Evolutionary conservation across 2,797 vertebrate genomes (phyloP).

Genomic region (Clarias laeviceps): DNA sequence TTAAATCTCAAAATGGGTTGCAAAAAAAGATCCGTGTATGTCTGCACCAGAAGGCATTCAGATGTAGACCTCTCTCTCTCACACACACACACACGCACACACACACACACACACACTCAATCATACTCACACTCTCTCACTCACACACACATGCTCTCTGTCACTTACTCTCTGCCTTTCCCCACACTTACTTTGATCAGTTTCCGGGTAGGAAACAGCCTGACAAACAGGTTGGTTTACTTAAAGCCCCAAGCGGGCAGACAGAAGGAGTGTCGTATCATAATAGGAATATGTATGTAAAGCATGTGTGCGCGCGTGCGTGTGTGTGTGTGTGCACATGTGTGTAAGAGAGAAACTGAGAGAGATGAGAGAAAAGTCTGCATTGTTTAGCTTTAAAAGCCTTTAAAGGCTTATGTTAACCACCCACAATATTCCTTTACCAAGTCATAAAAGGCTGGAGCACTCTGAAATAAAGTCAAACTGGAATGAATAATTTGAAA

Average conservation of each 20-base stretch:
- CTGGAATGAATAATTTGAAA: too few relatives aligned
- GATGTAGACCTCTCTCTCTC: slow-evolving; percentile 8
- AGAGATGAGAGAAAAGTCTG: background rate
- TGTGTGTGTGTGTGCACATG: background rate
- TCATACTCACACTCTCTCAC: background rate
- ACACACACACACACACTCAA: background rate
- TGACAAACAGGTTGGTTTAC: slow-evolving; percentile 74
- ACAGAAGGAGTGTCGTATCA: background rate
- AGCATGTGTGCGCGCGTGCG: background rate
- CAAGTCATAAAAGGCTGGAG: background rate
- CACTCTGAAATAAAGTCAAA: background rate
- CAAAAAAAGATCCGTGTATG: slow-evolving; percentile 8
- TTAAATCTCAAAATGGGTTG: slow-evolving; percentile 1
- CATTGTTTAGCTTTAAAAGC: background rate
- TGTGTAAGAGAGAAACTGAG: background rate
- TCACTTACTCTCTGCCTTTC: slow-evolving; percentile 35
- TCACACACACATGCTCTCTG: slow-evolving; percentile 25
- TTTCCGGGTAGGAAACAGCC: slow-evolving; percentile 74
- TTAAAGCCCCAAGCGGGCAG: slow-evolving; percentile 54
- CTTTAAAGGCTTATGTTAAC: background rate
- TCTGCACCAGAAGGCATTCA: slow-evolving; percentile 16
- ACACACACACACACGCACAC: background rate
- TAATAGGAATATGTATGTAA: slow-evolving; percentile 8
- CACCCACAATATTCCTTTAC: background rate
- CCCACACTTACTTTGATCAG: slow-evolving; percentile 59